Conservation (phyloP, 2,888 invertebrate genomes). For the Polyommatus icarus region DNA sequence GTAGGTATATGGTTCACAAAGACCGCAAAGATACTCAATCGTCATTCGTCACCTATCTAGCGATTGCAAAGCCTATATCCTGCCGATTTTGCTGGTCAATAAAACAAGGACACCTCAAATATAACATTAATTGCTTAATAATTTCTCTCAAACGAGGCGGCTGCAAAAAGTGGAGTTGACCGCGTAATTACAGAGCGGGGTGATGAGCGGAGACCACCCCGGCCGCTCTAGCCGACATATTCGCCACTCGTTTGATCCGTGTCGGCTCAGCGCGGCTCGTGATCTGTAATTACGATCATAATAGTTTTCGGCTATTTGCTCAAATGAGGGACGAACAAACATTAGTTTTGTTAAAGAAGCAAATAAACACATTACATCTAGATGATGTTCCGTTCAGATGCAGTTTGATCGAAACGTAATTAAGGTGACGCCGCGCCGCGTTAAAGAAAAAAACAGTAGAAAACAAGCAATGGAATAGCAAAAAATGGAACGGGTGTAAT, state of each 20-base stretch:
- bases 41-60: no score
- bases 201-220: conserved; percentile 13
- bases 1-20: no score
- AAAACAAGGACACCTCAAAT: no score
- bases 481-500: no score
- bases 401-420: no score
- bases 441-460: no score
- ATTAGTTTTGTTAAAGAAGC: not conserved
- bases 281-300: not conserved
- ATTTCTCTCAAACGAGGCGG: not conserved
- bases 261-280: not conserved
- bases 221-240: not conserved
- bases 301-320: not conserved
- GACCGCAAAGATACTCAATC: no score
- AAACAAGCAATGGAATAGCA: no score
- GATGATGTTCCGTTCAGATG: no score
- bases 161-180: not conserved
- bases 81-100: no score
- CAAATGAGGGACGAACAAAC: not conserved
- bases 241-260: conserved; percentile 2
- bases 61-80: no score
- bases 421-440: no score
- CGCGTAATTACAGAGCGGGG: conserved; percentile 15
- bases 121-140: not conserved
- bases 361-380: not conserved